A percentile compares a stretch with the other conserved stretches of the same genome.
Conservation (phyloP, 2,888 invertebrate genomes). For the Pegoplata infirma region DNA sequence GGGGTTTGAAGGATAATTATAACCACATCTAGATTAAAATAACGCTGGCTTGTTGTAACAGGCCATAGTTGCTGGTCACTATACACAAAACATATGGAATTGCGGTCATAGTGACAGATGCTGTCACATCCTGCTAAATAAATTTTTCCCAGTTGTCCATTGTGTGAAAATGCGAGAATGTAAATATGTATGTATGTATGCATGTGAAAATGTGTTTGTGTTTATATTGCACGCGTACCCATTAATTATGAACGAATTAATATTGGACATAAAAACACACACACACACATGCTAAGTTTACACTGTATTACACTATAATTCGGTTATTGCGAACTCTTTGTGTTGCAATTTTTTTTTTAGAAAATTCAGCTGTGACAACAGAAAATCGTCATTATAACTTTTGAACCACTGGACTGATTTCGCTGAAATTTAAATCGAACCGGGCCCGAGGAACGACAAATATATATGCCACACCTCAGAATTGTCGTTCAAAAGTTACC, state of each 20-base stretch:
- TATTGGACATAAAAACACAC: constrained; percentile 61
- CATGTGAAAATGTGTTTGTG: no score
- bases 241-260: constrained; percentile 66
- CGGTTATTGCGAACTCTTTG: background rate
- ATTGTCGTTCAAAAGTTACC: no score
- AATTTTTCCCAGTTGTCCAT: constrained; percentile 57
- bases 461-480: no score
- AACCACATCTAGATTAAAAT: constrained; percentile 59
- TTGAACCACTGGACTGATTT: no score
- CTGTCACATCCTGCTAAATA: constrained; percentile 64
- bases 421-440: no score
- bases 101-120: constrained; percentile 64
- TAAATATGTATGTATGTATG: constrained; percentile 7
- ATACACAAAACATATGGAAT: constrained; percentile 52
- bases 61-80: constrained; percentile 44
- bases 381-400: no score
- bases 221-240: constrained; percentile 62
- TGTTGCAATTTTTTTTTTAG: background rate
- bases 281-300: constrained; percentile 22
- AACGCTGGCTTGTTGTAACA: constrained; percentile 32
- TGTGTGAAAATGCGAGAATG: constrained; percentile 29
- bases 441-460: no score
- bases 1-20: constrained; percentile 49
- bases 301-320: background rate
- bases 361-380: no score